These are phyloP conservation scores for Plecturocebus donacophilus DNA, from an alignment of 2,113 vertebrate species.

Conservation along the genomic window DNA sequence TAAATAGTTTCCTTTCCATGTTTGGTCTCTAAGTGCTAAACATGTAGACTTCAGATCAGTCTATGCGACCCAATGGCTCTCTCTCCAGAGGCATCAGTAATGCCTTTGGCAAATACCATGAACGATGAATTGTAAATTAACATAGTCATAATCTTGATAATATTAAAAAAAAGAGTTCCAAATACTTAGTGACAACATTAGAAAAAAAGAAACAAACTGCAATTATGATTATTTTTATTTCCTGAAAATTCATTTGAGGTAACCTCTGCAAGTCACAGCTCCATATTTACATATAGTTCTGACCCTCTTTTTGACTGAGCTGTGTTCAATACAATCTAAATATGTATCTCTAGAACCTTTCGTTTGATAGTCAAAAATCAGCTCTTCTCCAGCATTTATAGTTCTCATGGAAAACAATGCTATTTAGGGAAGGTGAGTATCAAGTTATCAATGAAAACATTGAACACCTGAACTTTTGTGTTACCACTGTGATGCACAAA, in stretches of 20 bases:
- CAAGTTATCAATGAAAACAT: neutral
- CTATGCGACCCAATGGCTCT: neutral
- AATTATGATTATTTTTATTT: slow-evolving; percentile 67
- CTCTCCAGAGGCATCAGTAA: slow-evolving; percentile 63
- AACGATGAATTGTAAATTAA: slow-evolving; percentile 67
- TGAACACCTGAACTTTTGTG: neutral
- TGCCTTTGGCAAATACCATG: slow-evolving; percentile 76
- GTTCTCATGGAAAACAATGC: slow-evolving; percentile 87
- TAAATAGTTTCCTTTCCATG: neutral
- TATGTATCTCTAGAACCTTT: slow-evolving; percentile 86
- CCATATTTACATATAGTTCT: slow-evolving; percentile 88
- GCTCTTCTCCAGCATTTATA: slow-evolving; percentile 87
- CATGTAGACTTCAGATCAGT: neutral
- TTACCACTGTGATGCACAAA: neutral
- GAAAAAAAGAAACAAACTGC: neutral
- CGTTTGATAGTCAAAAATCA: slow-evolving; percentile 90
- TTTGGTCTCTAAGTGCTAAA: slow-evolving; percentile 12
- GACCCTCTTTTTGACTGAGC: slow-evolving; percentile 85
- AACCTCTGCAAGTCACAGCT: slow-evolving; percentile 86
- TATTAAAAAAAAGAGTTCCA: slow-evolving; percentile 50
- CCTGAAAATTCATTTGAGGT: slow-evolving; percentile 84
- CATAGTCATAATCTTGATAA: slow-evolving; percentile 43
- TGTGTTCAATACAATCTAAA: slow-evolving; percentile 85
- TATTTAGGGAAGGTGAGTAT: slow-evolving; percentile 87
- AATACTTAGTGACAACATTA: slow-evolving; percentile 59